Base-by-base conservation (phyloP, 2,888 invertebrate genomes). In the Ennomos erosarius region DNA sequence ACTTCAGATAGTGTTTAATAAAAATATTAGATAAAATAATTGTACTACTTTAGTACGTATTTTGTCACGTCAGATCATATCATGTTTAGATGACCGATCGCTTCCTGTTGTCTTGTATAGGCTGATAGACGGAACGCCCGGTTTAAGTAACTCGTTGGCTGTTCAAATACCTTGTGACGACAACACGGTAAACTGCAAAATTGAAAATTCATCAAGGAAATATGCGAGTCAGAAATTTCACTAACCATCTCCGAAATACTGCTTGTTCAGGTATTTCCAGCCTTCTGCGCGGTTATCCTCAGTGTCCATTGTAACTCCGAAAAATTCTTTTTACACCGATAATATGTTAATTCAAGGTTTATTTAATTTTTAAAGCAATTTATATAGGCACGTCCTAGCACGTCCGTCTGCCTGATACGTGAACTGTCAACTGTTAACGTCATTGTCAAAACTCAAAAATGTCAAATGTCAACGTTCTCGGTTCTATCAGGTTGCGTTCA, bases 261-360 rank as follows among this genome's bases (percentile, higher is more conserved):
- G 92, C 77, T 92, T 92, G 70, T 92, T 92, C 62, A 92, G 81
- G 77, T 87, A 92, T 70, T 92, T 92, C 92, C 92, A 92, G 67
- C 92, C 92, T 70, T 92, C 92, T 1, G 85, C 91, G 42, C 92
- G 90, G 35, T 90, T 89, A 55, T 88, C 90, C 51, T 87, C 90
- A 13, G 79, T 67, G 58, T 84, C 85, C 88, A 88, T 88, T 50
- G 57, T 70, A 51, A 42, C 52, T 39, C 34, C n/a, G 55, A 56
- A 54, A 66, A 62, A 62, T 46, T 57, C 46, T 44, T 66, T 59
- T 66, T 59, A 40, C 40, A 51, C 38, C 54, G 10, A 35, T 56
- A 55, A 56, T 52, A 40, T 67, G 33, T 65, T 55, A 46, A 56
- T 65, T 38, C 26, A 42, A 44, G 36, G n/a, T 51, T 67, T 64